phyloP scores from a whole-genome alignment of 2,888 invertebrate genomes.

The Mesochorus sp. region DNA sequence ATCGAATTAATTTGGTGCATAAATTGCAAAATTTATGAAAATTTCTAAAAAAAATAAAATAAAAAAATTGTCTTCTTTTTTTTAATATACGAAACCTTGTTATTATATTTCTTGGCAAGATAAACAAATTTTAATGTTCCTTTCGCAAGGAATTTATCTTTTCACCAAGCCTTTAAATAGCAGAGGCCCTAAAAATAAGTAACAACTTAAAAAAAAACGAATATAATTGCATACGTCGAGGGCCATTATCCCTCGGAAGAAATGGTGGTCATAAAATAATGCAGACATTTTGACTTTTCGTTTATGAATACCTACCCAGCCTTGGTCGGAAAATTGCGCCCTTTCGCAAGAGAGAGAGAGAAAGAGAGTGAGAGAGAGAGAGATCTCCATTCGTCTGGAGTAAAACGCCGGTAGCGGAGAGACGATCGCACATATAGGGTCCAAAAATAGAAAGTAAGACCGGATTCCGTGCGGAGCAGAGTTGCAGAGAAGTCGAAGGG shows the following conservation, averaged over 20 bases:
- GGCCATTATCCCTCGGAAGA: background rate
- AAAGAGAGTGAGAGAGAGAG: too few species aligned
- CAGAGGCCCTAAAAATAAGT: too few species aligned
- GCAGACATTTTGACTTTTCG: slow-evolving; percentile 5
- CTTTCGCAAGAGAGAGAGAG: slow-evolving; percentile 25
- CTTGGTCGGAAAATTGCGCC: slow-evolving; percentile 44
- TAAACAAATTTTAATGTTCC: too few species aligned
- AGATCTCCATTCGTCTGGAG: slow-evolving; percentile 48
- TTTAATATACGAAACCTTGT: too few species aligned
- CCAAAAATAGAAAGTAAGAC: slow-evolving; percentile 58
- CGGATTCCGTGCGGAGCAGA: slow-evolving; percentile 54
- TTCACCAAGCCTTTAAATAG: too few species aligned
- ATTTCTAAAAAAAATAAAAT: too few species aligned
- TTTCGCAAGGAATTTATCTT: too few species aligned
- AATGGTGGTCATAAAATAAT: background rate
- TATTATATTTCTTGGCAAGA: too few species aligned
- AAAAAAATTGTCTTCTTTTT: too few species aligned
- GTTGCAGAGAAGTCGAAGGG: slow-evolving; percentile 38
- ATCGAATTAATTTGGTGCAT: too few species aligned
- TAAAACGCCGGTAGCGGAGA: slow-evolving; percentile 40
- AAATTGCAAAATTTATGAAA: too few species aligned
- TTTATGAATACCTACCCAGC: background rate
- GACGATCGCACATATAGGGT: slow-evolving; percentile 41
- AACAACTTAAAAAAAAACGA: background rate
- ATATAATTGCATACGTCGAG: slow-evolving; percentile 1